Conservation (phyloP, 2,888 invertebrate species). For the Azorinus chamasolen region DNA sequence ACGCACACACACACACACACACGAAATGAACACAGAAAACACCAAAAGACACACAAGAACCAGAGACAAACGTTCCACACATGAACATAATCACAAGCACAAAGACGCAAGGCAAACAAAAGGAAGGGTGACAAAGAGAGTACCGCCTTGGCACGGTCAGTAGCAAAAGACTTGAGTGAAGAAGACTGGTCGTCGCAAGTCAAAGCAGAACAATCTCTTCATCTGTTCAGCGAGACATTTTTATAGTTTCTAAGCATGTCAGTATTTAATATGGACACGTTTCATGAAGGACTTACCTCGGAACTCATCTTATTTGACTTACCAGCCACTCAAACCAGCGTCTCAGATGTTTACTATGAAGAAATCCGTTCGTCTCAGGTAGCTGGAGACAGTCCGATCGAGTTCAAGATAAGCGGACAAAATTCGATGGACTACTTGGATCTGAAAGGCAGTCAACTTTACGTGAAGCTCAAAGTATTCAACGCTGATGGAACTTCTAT, state of each 20-base stretch:
- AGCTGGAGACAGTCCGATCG: slow-evolving; percentile 29
- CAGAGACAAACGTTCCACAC: no score
- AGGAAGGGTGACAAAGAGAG: no score
- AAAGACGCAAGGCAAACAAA: no score
- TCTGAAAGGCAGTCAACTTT: slow-evolving; percentile 20
- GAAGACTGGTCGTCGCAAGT: no score
- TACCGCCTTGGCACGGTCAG: no score
- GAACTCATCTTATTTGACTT: slow-evolving; percentile 38
- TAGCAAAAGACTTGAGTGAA: no score
- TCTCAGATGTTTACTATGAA: slow-evolving; percentile 23
- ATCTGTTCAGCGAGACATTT: background rate
- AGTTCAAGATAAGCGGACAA: slow-evolving; percentile 41
- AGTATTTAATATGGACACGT: slow-evolving; percentile 23
- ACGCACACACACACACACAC: no score
- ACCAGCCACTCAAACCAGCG: slow-evolving; percentile 29
- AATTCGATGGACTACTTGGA: slow-evolving; percentile 40
- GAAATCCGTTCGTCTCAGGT: slow-evolving; percentile 40
- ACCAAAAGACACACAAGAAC: no score
- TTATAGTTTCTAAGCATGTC: slow-evolving; percentile 14
- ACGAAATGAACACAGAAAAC: no score
- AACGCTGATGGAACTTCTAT: slow-evolving; percentile 22
- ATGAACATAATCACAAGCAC: no score
- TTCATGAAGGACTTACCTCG: slow-evolving; percentile 32
- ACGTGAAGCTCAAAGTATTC: slow-evolving; percentile 20
- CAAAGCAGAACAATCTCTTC: no score